Percentiles rank a stretch among this genome's conserved stretches.
Conservation (phyloP, 1,140 invertebrate species). For the Patella vulgata region DNA sequence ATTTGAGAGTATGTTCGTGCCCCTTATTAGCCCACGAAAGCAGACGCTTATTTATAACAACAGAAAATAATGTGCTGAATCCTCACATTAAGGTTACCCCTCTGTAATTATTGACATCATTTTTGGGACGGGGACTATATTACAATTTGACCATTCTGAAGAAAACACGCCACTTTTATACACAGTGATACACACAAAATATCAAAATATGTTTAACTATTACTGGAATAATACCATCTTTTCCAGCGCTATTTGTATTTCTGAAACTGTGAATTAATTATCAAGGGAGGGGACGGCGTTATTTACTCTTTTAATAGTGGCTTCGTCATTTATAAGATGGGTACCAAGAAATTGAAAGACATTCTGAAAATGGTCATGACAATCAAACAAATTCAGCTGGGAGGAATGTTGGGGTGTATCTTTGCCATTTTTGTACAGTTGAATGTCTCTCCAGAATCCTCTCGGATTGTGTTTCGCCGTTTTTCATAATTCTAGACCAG, state of each 20-base stretch:
- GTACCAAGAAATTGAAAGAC: too few relatives aligned
- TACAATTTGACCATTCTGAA: slow-evolving; percentile 15
- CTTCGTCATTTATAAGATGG: too few relatives aligned
- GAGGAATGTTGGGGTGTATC: too few relatives aligned
- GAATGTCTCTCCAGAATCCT: not conserved
- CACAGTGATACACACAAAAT: slow-evolving; percentile 8
- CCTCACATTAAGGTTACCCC: slow-evolving; percentile 19
- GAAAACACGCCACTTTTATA: slow-evolving; percentile 17
- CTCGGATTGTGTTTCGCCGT: not conserved
- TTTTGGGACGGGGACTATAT: slow-evolving; percentile 22
- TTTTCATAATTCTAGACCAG: too few relatives aligned
- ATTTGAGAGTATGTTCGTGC: slow-evolving; percentile 4
- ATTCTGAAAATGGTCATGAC: too few relatives aligned
- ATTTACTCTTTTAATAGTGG: too few relatives aligned
- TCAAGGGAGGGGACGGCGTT: not conserved
- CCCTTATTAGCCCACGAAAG: slow-evolving; percentile 9
- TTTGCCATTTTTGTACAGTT: too few relatives aligned
- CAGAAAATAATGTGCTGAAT: slow-evolving; percentile 11
- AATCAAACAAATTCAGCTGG: too few relatives aligned
- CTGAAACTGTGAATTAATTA: not conserved
- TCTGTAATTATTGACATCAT: slow-evolving; percentile 19
- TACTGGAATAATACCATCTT: not conserved
- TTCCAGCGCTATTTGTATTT: not conserved
- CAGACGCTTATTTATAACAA: slow-evolving; percentile 10
- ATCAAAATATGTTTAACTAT: slow-evolving; percentile 9